Evolutionary conservation across 2,797 vertebrate genomes (phyloP).

Genomic region (Manis crassicaudata): DNA sequence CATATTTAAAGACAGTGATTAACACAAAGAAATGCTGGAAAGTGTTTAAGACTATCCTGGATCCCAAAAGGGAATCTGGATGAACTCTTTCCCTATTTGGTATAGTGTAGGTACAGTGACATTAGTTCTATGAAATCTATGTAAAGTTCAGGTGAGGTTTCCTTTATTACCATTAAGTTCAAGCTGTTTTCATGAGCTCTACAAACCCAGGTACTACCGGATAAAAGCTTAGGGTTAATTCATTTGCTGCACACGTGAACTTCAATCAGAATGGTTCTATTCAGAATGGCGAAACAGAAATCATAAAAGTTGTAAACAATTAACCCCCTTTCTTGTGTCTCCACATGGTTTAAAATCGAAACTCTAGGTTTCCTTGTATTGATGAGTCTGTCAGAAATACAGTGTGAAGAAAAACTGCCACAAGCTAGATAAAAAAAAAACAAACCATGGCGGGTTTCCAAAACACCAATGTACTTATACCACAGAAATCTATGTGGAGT

Average conservation of each 20-base stretch:
- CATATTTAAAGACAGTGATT: not conserved
- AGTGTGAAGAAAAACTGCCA: not conserved
- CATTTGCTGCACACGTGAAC: not conserved
- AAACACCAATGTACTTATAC: not conserved
- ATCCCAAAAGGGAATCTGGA: not conserved
- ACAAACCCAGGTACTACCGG: not conserved
- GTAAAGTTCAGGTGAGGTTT: not conserved
- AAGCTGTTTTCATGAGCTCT: constrained; percentile 11
- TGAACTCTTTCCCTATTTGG: not conserved
- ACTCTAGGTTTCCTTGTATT: not conserved
- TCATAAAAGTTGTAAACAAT: not conserved
- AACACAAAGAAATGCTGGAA: not conserved
- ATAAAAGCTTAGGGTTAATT: not conserved
- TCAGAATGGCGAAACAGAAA: not conserved
- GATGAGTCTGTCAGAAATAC: not conserved
- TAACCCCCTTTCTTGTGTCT: not conserved
- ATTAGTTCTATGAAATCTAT: not conserved
- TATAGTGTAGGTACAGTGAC: not conserved
- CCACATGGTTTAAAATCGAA: not conserved
- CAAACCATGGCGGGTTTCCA: not conserved
- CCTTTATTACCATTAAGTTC: not conserved
- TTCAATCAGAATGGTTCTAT: not conserved
- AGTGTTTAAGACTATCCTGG: not conserved
- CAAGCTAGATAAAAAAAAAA: not conserved
- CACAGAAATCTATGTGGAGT: not conserved